Conservation (phyloP, 23 tunicate species). For the Corella eumyota region DNA sequence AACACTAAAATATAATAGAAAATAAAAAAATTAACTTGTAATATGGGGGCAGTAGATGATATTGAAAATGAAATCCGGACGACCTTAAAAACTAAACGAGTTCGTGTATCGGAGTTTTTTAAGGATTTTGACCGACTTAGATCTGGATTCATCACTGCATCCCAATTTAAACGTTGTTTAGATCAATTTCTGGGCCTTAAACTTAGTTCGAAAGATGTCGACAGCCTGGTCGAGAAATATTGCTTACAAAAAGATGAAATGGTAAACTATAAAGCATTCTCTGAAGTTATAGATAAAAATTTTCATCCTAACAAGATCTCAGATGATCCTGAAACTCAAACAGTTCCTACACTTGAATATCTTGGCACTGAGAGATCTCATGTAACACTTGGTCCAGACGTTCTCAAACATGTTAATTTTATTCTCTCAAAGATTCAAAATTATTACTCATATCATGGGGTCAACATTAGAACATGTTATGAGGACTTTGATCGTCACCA, state of each 20-base stretch:
- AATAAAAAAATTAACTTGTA: not conserved
- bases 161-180: constrained; percentile 79
- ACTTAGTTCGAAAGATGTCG: constrained; percentile 21
- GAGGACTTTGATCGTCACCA: constrained; percentile 86
- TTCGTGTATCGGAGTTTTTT: constrained; percentile 84
- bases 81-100: constrained; percentile 51
- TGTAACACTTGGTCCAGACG: constrained; percentile 27
- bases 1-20: too few relatives aligned
- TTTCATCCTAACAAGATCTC: constrained; percentile 45
- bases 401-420: constrained; percentile 17
- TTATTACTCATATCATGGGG: constrained; percentile 70
- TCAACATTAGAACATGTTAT: constrained; percentile 61
- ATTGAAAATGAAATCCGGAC: constrained; percentile 76
- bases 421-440: constrained; percentile 54
- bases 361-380: constrained; percentile 65
- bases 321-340: constrained; percentile 43
- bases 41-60: constrained; percentile 38
- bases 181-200: constrained; percentile 59
- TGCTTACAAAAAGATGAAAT: constrained; percentile 38
- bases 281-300: constrained; percentile 65
- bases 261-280: constrained; percentile 68
- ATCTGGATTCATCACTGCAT: constrained; percentile 73
- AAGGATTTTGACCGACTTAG: constrained; percentile 88
- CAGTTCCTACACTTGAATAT: constrained; percentile 32
- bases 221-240: constrained; percentile 45